Base-by-base conservation (phyloP, 2,888 invertebrate genomes). In the Himalopsyche tibetana region DNA sequence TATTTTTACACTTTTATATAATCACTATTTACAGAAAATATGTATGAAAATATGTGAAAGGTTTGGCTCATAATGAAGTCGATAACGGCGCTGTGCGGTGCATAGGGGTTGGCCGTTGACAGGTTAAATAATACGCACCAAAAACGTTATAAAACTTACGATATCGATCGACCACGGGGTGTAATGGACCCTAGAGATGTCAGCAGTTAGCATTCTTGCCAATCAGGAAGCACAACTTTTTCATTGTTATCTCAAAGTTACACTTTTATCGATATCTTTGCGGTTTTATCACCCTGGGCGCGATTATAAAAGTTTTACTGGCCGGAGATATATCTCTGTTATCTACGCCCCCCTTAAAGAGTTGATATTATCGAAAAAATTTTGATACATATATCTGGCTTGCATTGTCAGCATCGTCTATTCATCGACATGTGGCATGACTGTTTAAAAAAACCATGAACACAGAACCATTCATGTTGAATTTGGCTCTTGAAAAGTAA, bases 121-220 rank as follows among this genome's bases (percentile, higher is more conserved):
- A 74, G 74, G 74, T 74, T 74, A 74, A 74, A 74, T 74, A 74
- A 74, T 74, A 74, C 74, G 74, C 74, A 74, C 74, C 74, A 74
- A 74, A 74, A 74, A 36, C 28, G 38, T 38, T 36, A 74, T 74
- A 74, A 74, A 74, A 74, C 74, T 74, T 74, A 36, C 19, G 74
- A 74, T 74, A 74, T 74, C 38, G 74, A 74, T 36, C 74, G 28
- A 74, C 74, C 28, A 15, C 38, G 15, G 74, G 36, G 74, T 74
- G 74, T 74, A 36, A 74, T 74, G 74, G 28, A 74, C 74, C 36
- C 74, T 36, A 74, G 74, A 74, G 74, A 36, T 74, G 74, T 74
- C 74, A 74, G 5, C 74, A 74, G 74, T 74, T 36, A 74, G 74
- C 74, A 38, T 36, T 74, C 74, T 74, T 74, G 36, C 28, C 74